Evolutionary conservation across 2,797 vertebrate genomes (phyloP).

Genomic region (Chaenodraco wilsoni): DNA sequence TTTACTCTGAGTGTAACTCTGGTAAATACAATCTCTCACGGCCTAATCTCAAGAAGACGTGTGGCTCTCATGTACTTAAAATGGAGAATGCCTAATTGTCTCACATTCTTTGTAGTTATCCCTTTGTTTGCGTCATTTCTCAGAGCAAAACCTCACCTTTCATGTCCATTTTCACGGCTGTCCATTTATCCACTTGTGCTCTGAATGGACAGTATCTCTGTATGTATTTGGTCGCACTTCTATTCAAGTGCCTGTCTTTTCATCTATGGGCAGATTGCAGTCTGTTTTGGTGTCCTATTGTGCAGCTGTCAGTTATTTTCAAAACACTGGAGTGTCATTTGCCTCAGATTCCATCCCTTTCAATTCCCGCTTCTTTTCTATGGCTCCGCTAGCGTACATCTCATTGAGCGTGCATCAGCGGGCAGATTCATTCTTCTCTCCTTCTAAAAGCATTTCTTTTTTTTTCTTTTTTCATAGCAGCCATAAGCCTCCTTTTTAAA

Average conservation of each 20-base stretch:
- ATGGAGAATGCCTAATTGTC: constrained; percentile 52
- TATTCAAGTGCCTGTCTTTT: constrained; percentile 70
- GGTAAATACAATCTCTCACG: constrained; percentile 16
- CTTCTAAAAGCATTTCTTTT: constrained; percentile 74
- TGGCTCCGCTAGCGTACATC: constrained; percentile 69
- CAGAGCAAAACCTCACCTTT: constrained; percentile 65
- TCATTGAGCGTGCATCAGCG: constrained; percentile 78
- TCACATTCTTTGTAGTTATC: constrained; percentile 47
- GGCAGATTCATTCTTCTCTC: constrained; percentile 78
- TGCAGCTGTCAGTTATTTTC: constrained; percentile 82
- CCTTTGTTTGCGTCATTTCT: constrained; percentile 69
- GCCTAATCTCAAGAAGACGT: constrained; percentile 2
- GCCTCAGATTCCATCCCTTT: constrained; percentile 79
- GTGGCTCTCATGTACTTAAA: constrained; percentile 21
- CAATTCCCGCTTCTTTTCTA: constrained; percentile 62
- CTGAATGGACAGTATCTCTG: constrained; percentile 76
- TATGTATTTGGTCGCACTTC: constrained; percentile 76
- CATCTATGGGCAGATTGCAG: constrained; percentile 75
- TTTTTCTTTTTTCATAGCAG: constrained; percentile 78
- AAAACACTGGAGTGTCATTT: constrained; percentile 79
- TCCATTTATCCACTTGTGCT: constrained; percentile 63
- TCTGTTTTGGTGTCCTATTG: constrained; percentile 77
- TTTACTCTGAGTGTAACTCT: constrained; percentile 11
- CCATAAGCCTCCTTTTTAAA: constrained; percentile 88
- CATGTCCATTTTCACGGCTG: constrained; percentile 76